Base-by-base conservation (phyloP, 2,113 vertebrate genomes). In the Lepisosteus osseus region DNA sequence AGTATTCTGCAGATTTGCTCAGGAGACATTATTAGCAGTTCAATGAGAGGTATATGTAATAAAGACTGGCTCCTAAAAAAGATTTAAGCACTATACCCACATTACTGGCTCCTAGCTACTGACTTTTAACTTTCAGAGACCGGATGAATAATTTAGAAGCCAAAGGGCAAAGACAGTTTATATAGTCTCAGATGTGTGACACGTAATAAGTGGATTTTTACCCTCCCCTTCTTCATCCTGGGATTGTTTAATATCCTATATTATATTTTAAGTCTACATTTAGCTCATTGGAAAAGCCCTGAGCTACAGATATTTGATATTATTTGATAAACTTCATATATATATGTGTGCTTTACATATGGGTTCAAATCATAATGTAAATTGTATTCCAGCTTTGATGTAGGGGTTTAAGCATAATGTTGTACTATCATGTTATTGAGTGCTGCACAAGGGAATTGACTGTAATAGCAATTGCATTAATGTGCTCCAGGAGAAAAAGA, bases 71-170 rank as follows among this genome's bases (percentile, higher is more conserved):
- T 74, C 62, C 67, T 9, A 2, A 15, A 43, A 61, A 69, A 44
- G 15, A 42, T 44, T 70, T 59, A 59, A 4, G 17, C 45, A 14
- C 42, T 13, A 40, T 44, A 6, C 55, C 2, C n/a, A 51, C 65
- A 40, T 9, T 68, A 45, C 66, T 11, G 15, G 45, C 41, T 54
- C 47, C 66, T 68, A 47, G n/a, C 47, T 69, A 44, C 15, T 29
- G 59, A 29, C 57, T 45, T 62, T 11, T 51, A 42, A 11, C 61
- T 69, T n/a, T 61, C 65, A 40, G 69, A 72, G 61, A 59, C 43
- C 9, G 43, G 44, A 59, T 66, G 56, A 59, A 67, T 75, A 67
- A 75, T 75, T 71, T 64, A 71, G 63, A 6, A 14, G 15, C 57
- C 55, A 14, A 6, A 6, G 47, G 51, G 66, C 51, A 54, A 12